These are phyloP conservation scores for Xestoiulus laeticollis DNA, from an alignment of 2,888 invertebrate genomes.

Conservation along the genomic window DNA sequence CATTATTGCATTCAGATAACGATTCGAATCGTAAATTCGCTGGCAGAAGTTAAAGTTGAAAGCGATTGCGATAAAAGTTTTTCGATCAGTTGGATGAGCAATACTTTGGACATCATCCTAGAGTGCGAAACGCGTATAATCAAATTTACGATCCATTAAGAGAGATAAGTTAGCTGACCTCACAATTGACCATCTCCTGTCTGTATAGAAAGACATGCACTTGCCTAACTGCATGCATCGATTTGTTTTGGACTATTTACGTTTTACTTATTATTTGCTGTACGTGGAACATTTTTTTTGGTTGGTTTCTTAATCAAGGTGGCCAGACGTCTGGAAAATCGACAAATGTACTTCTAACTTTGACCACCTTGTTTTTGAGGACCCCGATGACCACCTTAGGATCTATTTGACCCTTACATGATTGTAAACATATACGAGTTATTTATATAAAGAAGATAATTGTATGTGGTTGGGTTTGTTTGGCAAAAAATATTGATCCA, in stretches of 20 bases:
- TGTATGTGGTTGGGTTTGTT: no score
- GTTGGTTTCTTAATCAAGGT: no score
- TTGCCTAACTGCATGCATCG: no score
- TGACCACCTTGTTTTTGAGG: no score
- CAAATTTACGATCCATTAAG: neutral
- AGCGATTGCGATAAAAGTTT: neutral
- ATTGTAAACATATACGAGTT: no score
- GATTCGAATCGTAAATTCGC: neutral
- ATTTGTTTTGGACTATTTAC: neutral
- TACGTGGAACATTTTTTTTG: no score
- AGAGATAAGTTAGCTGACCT: neutral
- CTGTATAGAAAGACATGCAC: neutral
- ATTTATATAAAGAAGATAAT: no score
- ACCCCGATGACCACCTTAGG: no score
- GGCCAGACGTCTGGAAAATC: no score
- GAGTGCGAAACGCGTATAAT: neutral
- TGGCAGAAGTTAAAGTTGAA: neutral
- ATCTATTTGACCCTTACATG: no score
- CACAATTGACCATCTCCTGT: neutral
- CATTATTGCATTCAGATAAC: neutral
- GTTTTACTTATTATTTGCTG: neutral
- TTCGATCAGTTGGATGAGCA: slow-evolving; percentile 12
- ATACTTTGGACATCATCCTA: neutral
- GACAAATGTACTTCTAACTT: no score
- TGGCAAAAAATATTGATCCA: no score